Evolutionary conservation across 2,888 invertebrate genomes (phyloP), one percentile per base, ranked within the genome.

Genomic region (Embidobia sp.): DNA sequence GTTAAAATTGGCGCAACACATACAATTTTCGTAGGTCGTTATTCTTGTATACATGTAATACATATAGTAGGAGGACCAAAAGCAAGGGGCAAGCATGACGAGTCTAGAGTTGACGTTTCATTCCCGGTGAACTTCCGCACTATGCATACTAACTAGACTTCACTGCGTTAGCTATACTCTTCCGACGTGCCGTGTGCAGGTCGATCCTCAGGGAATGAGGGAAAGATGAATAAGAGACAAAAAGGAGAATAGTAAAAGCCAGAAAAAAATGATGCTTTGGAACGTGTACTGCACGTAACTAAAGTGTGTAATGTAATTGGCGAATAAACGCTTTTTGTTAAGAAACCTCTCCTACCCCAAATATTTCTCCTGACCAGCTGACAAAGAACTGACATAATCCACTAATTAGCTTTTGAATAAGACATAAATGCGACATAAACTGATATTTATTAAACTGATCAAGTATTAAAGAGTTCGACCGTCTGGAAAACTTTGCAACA

Each of bases 71-170:
- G 82, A 81, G 80, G 83, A 80, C 82, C 80, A 84, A 84, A 85
- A 85, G 83, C 84, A 85, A 83, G 84, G 82, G 84, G 83, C 84
- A 82, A 81, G 85, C 85, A 88, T 88, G 88, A 88, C 88, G 88
- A 87, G 87, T 86, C 87, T 87, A 85, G 87, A 85, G 87, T 87
- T 88, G 88, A 88, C 88, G 85, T 88, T 88, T 88, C 88, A 88
- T 88, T 88, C 87, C 88, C 87, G 84, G 84, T 84, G 85, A 87
- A 88, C 84, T 87, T 88, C 87, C 88, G 88, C 82, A 88, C 88
- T 86, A 88, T 88, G 88, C 88, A 88, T 88, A 88, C 88, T 88
- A 88, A 88, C 88, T 88, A 88, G 87, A 82, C 83, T 82, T 81
- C 81, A 83, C 83, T 81, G 79, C 82, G 83, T 85, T 85, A 84